Conservation (phyloP, 2,797 vertebrate genomes). For the Cetoscarus ocellatus region DNA sequence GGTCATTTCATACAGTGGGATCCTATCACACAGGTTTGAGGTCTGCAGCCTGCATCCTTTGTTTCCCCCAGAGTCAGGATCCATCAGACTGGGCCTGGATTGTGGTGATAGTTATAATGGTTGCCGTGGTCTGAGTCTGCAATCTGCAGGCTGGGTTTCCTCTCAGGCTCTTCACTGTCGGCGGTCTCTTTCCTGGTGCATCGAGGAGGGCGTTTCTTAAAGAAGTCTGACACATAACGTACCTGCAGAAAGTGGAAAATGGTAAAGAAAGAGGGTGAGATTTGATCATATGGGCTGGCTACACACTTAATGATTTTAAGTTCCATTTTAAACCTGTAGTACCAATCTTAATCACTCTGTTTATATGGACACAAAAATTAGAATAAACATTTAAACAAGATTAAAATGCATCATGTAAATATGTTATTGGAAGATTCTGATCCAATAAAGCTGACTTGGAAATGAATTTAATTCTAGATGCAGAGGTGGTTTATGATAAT, state of each 20-base stretch:
- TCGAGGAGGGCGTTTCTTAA: slow-evolving; percentile 85
- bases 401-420: too few species aligned
- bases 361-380: too few species aligned
- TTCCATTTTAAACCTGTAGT: too few species aligned
- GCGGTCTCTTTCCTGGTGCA: slow-evolving; percentile 39
- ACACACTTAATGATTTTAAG: too few species aligned
- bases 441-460: too few species aligned
- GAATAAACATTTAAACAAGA: too few species aligned
- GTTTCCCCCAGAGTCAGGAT: slow-evolving; percentile 5
- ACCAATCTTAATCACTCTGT: too few species aligned
- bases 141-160: slow-evolving; percentile 89
- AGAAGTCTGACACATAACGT: slow-evolving; percentile 91
- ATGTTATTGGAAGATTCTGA: too few species aligned
- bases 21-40: slow-evolving; percentile 38
- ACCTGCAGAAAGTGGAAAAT: slow-evolving; percentile 82
- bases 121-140: slow-evolving; percentile 84
- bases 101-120: slow-evolving; percentile 86
- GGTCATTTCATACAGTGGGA: slow-evolving; percentile 25
- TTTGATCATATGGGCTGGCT: slow-evolving; percentile 3
- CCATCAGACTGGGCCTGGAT: slow-evolving; percentile 79
- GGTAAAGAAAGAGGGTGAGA: slow-evolving; percentile 1
- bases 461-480: too few species aligned
- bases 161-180: slow-evolving; percentile 79
- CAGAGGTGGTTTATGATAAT: too few species aligned
- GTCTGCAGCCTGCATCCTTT: slow-evolving; percentile 43